These are phyloP conservation scores for Volucella inflata DNA, from an alignment of 2,888 invertebrate genomes.

Conservation along the genomic window DNA sequence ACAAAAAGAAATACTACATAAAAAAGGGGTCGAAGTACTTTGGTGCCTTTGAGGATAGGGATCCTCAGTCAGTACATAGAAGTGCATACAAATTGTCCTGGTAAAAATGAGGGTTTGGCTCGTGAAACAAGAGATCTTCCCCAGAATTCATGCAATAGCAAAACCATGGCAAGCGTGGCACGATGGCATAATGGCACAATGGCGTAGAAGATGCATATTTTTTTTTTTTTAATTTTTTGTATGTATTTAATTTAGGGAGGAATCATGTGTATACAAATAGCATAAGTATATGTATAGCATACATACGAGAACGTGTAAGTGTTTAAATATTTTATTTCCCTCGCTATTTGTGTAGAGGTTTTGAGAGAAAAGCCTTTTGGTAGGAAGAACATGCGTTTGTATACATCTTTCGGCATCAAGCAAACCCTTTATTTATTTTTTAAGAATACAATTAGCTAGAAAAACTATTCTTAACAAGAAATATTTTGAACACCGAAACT, in stretches of 20 bases:
- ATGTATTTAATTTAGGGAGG: conserved; percentile 33
- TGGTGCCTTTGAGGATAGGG: conserved; percentile 45
- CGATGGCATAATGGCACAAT: conserved; percentile 14
- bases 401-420: too few relatives aligned
- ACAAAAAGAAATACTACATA: background rate
- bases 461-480: too few relatives aligned
- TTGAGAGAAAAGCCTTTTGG: too few relatives aligned
- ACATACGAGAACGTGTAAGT: too few relatives aligned
- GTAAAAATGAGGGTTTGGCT: conserved; percentile 47
- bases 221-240: background rate
- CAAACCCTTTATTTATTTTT: too few relatives aligned
- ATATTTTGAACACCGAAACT: too few relatives aligned
- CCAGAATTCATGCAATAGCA: conserved; percentile 34
- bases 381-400: too few relatives aligned
- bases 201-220: conserved; percentile 22
- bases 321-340: conserved; percentile 24
- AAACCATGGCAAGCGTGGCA: background rate
- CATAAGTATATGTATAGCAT: background rate
- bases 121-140: conserved; percentile 63
- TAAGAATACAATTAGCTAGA: too few relatives aligned
- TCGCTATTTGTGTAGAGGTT: background rate
- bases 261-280: conserved; percentile 40
- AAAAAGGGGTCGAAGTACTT: conserved; percentile 72
- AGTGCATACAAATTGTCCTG: conserved; percentile 58
- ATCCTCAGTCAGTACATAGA: conserved; percentile 53